These are phyloP conservation scores for Serilophus lunatus DNA, from an alignment of 2,113 vertebrate species.

Conservation along the genomic window DNA sequence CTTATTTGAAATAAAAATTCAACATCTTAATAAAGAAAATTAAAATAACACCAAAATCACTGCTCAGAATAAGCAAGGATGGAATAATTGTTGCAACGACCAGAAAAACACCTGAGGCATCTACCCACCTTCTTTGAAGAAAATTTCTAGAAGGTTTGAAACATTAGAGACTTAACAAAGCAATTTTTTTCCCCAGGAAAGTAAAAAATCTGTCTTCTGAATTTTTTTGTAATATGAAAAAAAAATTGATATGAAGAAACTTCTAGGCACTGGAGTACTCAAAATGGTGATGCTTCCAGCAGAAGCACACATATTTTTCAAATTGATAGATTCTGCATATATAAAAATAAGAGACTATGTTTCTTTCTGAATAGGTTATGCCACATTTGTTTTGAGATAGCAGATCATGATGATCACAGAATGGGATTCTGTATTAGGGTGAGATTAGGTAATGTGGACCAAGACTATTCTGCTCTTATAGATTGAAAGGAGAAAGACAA, in stretches of 20 bases:
- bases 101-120: neutral
- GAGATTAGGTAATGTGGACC: neutral
- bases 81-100: neutral
- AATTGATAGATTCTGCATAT: neutral
- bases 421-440: neutral
- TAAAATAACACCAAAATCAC: neutral
- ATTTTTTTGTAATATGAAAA: neutral
- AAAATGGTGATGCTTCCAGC: neutral
- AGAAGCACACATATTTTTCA: neutral
- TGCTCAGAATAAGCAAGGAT: neutral
- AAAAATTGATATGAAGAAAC: neutral
- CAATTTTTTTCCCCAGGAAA: neutral
- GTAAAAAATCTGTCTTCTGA: neutral
- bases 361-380: neutral
- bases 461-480: neutral
- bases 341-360: neutral
- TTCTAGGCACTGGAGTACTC: neutral
- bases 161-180: rapidly evolving
- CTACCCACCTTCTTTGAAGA: neutral
- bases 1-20: neutral
- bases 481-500: neutral
- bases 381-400: neutral
- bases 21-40: neutral
- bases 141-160: neutral
- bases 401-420: no score